Base-by-base conservation (phyloP, 2,888 invertebrate genomes). In the Arctia plantaginis region DNA sequence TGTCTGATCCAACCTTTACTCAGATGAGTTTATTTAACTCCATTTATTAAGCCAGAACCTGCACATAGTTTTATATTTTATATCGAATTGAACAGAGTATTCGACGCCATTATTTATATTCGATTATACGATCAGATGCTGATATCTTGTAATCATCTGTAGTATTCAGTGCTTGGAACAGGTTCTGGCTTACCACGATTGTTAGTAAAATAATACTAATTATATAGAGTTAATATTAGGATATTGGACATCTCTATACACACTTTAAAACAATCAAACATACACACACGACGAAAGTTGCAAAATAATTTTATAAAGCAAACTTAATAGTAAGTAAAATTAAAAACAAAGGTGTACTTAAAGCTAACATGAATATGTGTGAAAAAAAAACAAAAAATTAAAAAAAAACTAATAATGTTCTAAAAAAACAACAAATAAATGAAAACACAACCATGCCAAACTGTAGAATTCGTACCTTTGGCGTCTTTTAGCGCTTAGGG, bases 281-380 rank as follows among this genome's bases (percentile, higher is more conserved):
- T 30, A 47, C 39, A 71, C 62, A 73, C 51, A 69, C 35, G 39
- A 68, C 62, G 39, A 39, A 47, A 65, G 39, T 35, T 20, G 64
- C 68, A 69, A 69, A 73, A 69, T 41, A 39, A 69, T 23, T 35
- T n/a, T 35, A 65, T 51, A 59, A 64, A 27, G 39, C 62, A 23
- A 51, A 64, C 66, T 67, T 71, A 35, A 64, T 74, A 66, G 35
- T 67, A 30, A 72, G 10, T 70, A 66, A 74, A 62, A 66, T 51
- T 35, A 35, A 35, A 35, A 35, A 35, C 35, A 71, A 59, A 55
- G 62, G 67, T 67, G 47, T 67, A 30, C 75, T 65, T 69, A 78
- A 74, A 84, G 88, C 91, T 92, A 93, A 92, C 86, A 91, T 92
- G 92, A 89, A 91, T 91, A 93, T 93, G 93, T 94, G 93, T 93